Evolutionary conservation across 2,113 vertebrate species (phyloP), one percentile per base, ranked within the genome.

Genomic region (Stomatorhinus ivindoensis): DNA sequence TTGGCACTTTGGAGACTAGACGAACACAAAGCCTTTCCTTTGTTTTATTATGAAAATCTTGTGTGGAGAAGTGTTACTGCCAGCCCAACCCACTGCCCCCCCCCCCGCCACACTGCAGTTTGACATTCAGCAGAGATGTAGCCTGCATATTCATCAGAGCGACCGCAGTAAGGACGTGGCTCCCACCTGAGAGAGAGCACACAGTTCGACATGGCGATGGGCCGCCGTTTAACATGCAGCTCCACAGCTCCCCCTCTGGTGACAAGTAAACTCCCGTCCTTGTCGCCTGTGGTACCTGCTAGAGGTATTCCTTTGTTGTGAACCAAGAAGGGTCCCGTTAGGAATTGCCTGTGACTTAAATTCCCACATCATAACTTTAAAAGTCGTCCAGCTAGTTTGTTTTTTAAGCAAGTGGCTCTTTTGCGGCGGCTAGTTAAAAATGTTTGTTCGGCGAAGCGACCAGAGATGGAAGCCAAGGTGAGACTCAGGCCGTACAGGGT

Each of bases 11-110:
- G 85, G 85, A 46, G 55, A 87, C 87, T 87, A 61, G 55, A 46
- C 55, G 65, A 87, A 87, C 87, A 87, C 19, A 46, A 27, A 87
- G 53, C 48, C n/a, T 55, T 44, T 13, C 39, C 87, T 61, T 87
- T 87, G 87, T 87, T 87, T 87, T 39, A 58, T 65, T 87, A 65
- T 87, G 87, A 87, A 87, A 65, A 61, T 87, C 53, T 44, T 61
- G 53, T 61, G 86, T 58, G 55, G 51, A 44, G 53, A 47, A n/a
- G 35, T 50, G 35, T 65, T 87, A 42, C 55, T 87, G 53, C 87
- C 51, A 44, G 27, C 24, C 48, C 48, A 87, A 5, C 50, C 86
- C 84, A 46, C 46, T 13, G 15, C 44, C 83, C 9, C 46, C 46
- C 84, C 84, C 48, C 48, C 85, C 27, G n/a, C 85, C 48, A 4